Evolutionary conservation across 2,113 vertebrate genomes (phyloP).

Genomic region (Vulpes vulpes): DNA sequence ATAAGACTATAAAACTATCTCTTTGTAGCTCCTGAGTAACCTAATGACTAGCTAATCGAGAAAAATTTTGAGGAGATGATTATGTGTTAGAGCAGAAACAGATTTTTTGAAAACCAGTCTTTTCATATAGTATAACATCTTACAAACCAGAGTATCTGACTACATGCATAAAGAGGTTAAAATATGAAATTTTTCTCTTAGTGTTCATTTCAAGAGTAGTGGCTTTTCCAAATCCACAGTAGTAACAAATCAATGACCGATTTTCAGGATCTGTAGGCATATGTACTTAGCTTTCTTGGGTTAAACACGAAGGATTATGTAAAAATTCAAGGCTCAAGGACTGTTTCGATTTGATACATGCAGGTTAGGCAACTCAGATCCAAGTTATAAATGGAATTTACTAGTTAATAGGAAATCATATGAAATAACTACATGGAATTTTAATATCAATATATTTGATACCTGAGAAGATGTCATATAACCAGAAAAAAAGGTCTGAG

Average conservation of each 20-base stretch:
- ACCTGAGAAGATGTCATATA: neutral
- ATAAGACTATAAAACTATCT: neutral
- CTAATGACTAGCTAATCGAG: neutral
- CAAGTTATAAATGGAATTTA: conserved; percentile 28
- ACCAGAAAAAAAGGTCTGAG: neutral
- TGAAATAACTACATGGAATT: neutral
- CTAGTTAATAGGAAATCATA: neutral
- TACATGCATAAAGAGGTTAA: neutral
- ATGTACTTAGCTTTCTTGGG: neutral
- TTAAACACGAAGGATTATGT: neutral
- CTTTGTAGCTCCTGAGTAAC: neutral
- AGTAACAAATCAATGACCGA: neutral
- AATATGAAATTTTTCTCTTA: neutral
- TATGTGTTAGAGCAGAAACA: conserved; percentile 38
- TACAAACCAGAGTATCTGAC: conserved; percentile 27
- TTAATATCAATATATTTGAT: neutral
- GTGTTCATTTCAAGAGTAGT: conserved; percentile 4
- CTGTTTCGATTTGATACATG: conserved; percentile 4
- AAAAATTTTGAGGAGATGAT: conserved; percentile 48
- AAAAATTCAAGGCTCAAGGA: neutral
- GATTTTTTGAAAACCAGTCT: neutral
- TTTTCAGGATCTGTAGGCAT: neutral
- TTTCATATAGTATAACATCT: conserved; percentile 14
- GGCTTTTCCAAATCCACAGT: neutral
- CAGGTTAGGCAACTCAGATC: neutral